Conservation (phyloP, 2,888 invertebrate genomes). For the Drosophila conformis region DNA sequence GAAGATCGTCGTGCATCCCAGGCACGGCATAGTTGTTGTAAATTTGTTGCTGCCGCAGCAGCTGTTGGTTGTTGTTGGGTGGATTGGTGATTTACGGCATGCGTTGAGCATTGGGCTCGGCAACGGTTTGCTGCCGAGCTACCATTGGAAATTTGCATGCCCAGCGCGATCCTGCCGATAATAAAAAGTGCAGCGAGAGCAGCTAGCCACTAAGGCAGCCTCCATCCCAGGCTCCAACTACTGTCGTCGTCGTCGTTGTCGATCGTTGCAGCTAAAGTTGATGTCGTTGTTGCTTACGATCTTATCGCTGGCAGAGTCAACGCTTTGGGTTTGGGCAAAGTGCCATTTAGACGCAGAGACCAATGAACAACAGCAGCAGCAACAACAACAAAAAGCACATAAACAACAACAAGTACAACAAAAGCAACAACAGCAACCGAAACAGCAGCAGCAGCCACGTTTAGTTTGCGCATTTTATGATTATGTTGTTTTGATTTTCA, state of each 20-base stretch:
- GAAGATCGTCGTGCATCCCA: conserved; percentile 68
- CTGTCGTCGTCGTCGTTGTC: conserved; percentile 37
- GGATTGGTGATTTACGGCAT: conserved; percentile 81
- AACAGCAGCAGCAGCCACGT: conserved; percentile 71
- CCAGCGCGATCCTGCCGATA: conserved; percentile 80
- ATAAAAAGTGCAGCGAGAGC: conserved; percentile 65
- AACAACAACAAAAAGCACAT: conserved; percentile 24
- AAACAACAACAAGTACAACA: conserved; percentile 46
- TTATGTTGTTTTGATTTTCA: conserved; percentile 81
- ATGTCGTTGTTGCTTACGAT: conserved; percentile 62
- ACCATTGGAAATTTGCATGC: conserved; percentile 80
- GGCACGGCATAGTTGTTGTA: conserved; percentile 81
- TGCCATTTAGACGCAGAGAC: conserved; percentile 77
- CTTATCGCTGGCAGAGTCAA: conserved; percentile 77
- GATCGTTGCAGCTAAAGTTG: conserved; percentile 46
- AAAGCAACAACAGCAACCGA: conserved; percentile 50
- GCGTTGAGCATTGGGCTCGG: conserved; percentile 68
- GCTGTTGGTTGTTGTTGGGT: conserved; percentile 42
- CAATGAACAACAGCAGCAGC: conserved; percentile 61
- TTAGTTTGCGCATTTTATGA: conserved; percentile 80
- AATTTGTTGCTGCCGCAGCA: conserved; percentile 75
- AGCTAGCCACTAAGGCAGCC: conserved; percentile 26
- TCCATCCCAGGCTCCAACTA: conserved; percentile 42
- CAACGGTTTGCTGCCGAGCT: conserved; percentile 35
- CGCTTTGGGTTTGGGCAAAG: conserved; percentile 78